Percentiles rank a stretch among this genome's conserved stretches.
phyloP scores from a whole-genome alignment of 2,888 invertebrate species.

The Ormyrus thymus region DNA sequence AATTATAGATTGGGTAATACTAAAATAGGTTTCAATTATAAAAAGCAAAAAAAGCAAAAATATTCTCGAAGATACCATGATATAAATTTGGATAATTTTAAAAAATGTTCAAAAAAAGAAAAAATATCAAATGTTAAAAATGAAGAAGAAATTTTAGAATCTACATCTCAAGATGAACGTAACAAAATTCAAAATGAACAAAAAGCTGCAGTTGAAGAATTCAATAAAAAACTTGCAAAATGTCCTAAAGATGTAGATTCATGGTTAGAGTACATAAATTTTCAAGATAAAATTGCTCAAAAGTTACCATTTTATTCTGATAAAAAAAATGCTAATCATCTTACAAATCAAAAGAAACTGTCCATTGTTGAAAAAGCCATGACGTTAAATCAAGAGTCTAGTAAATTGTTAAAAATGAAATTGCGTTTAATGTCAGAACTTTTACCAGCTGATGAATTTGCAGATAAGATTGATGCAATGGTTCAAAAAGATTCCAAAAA shows the following conservation, averaged over 20 bases:
- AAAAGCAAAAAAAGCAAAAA: conserved; percentile 58
- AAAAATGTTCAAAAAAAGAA: conserved; percentile 64
- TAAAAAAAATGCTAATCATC: conserved; percentile 59
- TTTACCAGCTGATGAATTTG: conserved; percentile 79
- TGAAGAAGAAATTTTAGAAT: conserved; percentile 47
- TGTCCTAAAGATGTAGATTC: conserved; percentile 77
- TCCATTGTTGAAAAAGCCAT: conserved; percentile 80
- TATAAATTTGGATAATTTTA: conserved; percentile 59
- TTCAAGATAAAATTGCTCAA: conserved; percentile 79
- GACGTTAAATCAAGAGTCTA: conserved; percentile 77
- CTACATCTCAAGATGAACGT: conserved; percentile 66
- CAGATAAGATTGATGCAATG: conserved; percentile 74
- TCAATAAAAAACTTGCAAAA: conserved; percentile 76
- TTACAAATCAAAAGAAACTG: conserved; percentile 77
- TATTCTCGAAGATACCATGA: conserved; percentile 62
- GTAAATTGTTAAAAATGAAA: conserved; percentile 76
- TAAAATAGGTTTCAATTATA: conserved; percentile 60
- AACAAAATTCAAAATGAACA: conserved; percentile 73
- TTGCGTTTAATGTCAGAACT: conserved; percentile 75
- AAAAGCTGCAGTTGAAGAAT: conserved; percentile 76
- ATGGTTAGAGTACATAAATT: conserved; percentile 80
- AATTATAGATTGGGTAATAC: conserved; percentile 73
- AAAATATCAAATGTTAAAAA: conserved; percentile 57
- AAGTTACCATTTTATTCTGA: conserved; percentile 9
- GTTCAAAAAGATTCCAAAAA: conserved; percentile 76